Percentiles rank a stretch among this genome's conserved stretches.
Evolutionary conservation across 2,888 invertebrate genomes (phyloP).

Genomic region (Platynereis dumerilii): DNA sequence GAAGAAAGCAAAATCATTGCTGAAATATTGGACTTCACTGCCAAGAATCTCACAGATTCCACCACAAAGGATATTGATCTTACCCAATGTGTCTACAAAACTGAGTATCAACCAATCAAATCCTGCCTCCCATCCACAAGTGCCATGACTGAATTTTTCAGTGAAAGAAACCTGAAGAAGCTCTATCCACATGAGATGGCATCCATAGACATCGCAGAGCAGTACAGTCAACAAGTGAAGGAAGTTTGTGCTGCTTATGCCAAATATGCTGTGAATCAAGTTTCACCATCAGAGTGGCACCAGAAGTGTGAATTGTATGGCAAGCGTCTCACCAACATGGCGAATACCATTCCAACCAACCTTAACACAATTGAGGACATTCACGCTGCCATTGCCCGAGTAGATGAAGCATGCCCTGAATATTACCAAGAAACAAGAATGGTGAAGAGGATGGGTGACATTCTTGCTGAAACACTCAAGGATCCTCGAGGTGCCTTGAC

Average conservation of each 20-base stretch:
- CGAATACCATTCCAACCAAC: slow-evolving; percentile 4
- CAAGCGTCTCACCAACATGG: slow-evolving; percentile 10
- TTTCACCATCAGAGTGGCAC: background rate
- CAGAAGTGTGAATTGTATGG: slow-evolving; percentile 2
- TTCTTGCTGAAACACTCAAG: slow-evolving; percentile 17
- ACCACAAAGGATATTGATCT: slow-evolving; percentile 6
- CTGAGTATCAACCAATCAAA: slow-evolving; percentile 14
- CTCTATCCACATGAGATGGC: slow-evolving; percentile 19
- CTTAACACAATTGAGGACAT: slow-evolving; percentile 1
- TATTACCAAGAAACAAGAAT: slow-evolving; percentile 16
- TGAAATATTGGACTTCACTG: slow-evolving; percentile 16
- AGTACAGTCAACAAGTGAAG: background rate
- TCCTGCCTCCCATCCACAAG: slow-evolving; percentile 13
- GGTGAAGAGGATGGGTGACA: slow-evolving; percentile 18
- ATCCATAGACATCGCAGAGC: slow-evolving; percentile 8
- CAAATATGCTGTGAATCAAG: background rate
- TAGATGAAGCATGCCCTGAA: slow-evolving; percentile 12
- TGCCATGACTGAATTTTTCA: slow-evolving; percentile 1
- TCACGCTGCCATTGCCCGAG: background rate
- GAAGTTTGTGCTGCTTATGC: slow-evolving; percentile 8
- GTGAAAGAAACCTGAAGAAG: slow-evolving; percentile 8
- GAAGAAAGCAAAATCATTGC: slow-evolving; percentile 18
- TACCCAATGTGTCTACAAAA: slow-evolving; percentile 17
- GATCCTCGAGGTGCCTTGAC: slow-evolving; percentile 17
- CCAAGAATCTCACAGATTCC: slow-evolving; percentile 11